Base-by-base conservation (phyloP, 2,113 vertebrate genomes). In the Tinamus guttatus region DNA sequence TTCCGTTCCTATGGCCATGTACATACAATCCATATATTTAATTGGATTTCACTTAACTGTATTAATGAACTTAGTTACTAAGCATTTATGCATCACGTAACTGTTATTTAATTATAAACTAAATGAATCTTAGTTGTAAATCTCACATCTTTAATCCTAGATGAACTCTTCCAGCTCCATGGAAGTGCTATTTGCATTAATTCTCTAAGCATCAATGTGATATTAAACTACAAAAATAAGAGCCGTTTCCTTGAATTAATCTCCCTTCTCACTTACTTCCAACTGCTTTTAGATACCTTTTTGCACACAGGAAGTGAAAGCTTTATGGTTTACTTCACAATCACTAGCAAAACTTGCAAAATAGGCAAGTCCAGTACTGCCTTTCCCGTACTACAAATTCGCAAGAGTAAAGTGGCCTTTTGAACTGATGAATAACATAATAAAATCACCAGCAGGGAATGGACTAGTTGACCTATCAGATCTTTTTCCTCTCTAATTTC, bases 131-230 rank as follows among this genome's bases (percentile, higher is more conserved):
- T 90, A 96, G 86, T 89, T 94, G 16, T 65, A 81, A 96, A 80
- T 40, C 85, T 97, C 86, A 96, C 92, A 51, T 94, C 84, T 95
- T 95, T 85, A 96, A 95, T 87, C 93, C 76, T 95, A 91, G 91
- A 91, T 80, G 75, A 95, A 95, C 74, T 95, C 58, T 91, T 80
- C 93, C 54, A 80, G 70, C 70, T 93, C 91, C 69, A 88, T 41
- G 88, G 89, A 85, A n/a, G 38, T 62, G 87, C 87, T 91, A 79
- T 89, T 96, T 95, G 15, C 47, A 85, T 85, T 94, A 58, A 91
- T 96, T 96, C 90, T 85, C 38, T 77, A 79, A 81, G 34, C 34
- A 93, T 94, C 52, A 93, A 27, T 85, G 52, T 80, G 36, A 79
- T 63, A 84, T 56, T 13, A 52, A 56, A 84, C 51, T 81, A 70